phyloP scores from a whole-genome alignment of 2,113 vertebrate genomes.

The Podarcis muralis region DNA sequence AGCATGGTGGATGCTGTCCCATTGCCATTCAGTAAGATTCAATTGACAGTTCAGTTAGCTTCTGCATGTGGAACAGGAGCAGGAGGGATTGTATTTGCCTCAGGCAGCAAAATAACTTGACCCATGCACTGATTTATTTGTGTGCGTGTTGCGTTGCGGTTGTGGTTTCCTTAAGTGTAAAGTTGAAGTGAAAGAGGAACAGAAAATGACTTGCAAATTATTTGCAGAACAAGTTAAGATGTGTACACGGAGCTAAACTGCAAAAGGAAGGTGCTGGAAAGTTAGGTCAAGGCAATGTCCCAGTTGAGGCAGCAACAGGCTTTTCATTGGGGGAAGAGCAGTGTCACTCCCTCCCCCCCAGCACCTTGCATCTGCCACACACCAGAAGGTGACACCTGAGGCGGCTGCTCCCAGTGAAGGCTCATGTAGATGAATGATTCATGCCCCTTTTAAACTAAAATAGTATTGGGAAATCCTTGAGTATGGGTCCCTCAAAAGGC shows the following conservation, averaged over 20 bases:
- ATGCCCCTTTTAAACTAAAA: not conserved
- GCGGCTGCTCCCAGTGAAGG: not conserved
- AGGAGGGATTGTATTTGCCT: no score
- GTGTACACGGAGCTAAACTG: accelerated
- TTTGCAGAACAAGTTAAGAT: not conserved
- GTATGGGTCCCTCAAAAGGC: no score
- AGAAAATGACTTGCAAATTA: not conserved
- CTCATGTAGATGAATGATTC: not conserved
- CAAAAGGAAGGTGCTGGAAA: not conserved
- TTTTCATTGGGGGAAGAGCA: not conserved
- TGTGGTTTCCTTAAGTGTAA: slow-evolving; percentile 25
- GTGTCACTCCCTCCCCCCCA: no score
- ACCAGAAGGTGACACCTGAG: not conserved
- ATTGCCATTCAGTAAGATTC: no score
- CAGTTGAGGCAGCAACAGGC: not conserved
- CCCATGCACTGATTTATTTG: not conserved
- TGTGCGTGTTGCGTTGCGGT: not conserved
- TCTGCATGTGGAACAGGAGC: no score
- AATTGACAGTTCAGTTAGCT: no score
- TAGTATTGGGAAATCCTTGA: no score
- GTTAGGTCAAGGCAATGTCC: not conserved
- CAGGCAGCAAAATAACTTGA: not conserved
- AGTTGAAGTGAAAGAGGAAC: slow-evolving; percentile 66
- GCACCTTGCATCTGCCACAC: not conserved
- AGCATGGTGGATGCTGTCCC: no score